Evolutionary conservation across 2,888 invertebrate species (phyloP), one percentile per base, ranked within the genome.

Genomic region (Pheosia gnoma): DNA sequence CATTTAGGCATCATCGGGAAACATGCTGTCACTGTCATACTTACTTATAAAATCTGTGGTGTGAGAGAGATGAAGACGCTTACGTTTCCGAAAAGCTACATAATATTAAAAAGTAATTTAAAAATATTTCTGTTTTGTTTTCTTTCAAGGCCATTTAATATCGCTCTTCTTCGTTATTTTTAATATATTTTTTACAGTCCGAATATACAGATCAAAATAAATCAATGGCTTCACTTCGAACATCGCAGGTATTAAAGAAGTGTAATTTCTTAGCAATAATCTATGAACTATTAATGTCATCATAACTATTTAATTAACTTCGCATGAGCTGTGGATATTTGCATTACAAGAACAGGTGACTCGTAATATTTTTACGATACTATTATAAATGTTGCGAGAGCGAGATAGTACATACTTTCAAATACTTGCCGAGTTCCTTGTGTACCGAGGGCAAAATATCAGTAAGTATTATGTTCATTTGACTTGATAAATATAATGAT

Each of bases 211-310:
- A 25, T 25, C 49, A n/a, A 49, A n/a, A 13, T 47, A 47, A 47
- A 47, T 5, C 41, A 41, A n/a, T 47, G 9, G 11, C 47, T 47
- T n/a, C 4, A n/a, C n/a, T n/a, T n/a, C 3, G 25, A 25, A 6
- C 9, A 3, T 51, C 9, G 51, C 11, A 53, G 37, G 53, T 6
- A 53, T 53, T 37, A 37, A 53, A 47, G 4, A 11, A 5, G 4
- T 53, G 9, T 10, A 0, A 37, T 36, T 8, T 38, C 38, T 6
- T 53, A 5, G 25, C 8, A 25, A 13, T 66, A 60, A 56, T 64
- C 66, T 74, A 55, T 74, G 62, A 8, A 52, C 43, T 38, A 52
- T 11, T 62, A 66, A 68, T 65, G 45, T 68, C 45, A 67, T 64
- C 54, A 62, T 58, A 57, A 65, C 57, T 43, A 8, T 57, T 55